Evolutionary conservation across 2,113 vertebrate species (phyloP).

Genomic region (Pelecanoides urinatrix): DNA sequence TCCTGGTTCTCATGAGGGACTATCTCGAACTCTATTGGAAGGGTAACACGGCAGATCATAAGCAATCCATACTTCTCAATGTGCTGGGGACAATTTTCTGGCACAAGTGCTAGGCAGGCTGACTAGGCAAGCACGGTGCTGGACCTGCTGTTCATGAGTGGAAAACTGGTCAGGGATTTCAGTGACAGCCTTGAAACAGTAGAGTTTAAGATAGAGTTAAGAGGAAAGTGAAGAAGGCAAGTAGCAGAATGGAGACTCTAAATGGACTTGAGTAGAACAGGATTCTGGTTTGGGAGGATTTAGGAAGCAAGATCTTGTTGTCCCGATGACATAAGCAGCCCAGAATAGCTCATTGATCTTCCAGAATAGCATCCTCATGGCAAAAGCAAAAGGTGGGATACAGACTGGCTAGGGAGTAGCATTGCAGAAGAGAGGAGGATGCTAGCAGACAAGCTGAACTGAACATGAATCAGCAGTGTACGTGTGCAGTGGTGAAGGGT

Average conservation of each 20-base stretch:
- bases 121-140: not conserved
- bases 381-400: not conserved
- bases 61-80: not conserved
- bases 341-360: not conserved
- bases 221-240: not conserved
- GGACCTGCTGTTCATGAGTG: not conserved
- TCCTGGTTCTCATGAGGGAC: not conserved
- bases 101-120: not conserved
- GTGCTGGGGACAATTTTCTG: not conserved
- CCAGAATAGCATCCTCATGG: not conserved
- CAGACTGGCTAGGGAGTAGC: not conserved
- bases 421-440: not conserved
- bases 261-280: not conserved
- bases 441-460: not conserved
- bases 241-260: not conserved
- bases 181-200: not conserved
- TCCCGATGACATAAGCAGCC: not conserved
- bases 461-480: not conserved
- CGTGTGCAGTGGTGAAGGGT: not conserved
- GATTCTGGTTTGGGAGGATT: not conserved
- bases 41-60: not conserved
- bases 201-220: not conserved
- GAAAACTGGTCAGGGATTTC: not conserved
- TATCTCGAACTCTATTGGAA: not conserved
- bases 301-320: not conserved